Conservation (phyloP, 2,888 invertebrate species). For the Heterodera filipjevi region DNA sequence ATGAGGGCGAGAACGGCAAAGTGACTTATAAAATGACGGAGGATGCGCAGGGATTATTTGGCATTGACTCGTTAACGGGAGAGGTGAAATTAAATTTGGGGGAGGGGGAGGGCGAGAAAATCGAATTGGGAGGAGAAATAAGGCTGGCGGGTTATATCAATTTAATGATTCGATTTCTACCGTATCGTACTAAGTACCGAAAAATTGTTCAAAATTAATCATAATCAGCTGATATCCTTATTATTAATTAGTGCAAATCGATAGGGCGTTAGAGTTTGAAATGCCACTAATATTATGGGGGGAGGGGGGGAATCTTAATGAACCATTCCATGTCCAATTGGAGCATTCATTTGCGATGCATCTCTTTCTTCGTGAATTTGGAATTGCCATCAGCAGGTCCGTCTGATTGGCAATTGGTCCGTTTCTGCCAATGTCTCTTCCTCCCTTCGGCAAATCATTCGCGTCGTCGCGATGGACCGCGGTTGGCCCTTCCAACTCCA, state of each 20-base stretch:
- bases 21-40: conserved; percentile 77
- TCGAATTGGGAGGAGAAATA: too few relatives aligned
- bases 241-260: too few relatives aligned
- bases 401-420: conserved; percentile 19
- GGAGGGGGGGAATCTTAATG: too few relatives aligned
- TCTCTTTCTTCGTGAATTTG: too few relatives aligned
- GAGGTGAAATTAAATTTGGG: conserved; percentile 37
- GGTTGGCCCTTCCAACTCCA: conserved; percentile 38
- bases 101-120: too few relatives aligned
- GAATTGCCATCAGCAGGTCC: conserved; percentile 6
- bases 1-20: conserved; percentile 47
- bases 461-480: conserved; percentile 35
- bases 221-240: too few relatives aligned
- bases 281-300: too few relatives aligned
- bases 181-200: too few relatives aligned
- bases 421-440: neutral
- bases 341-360: neutral
- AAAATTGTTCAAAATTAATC: too few relatives aligned
- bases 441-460: conserved; percentile 16
- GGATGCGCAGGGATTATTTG: conserved; percentile 71
- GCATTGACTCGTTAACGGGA: conserved; percentile 49
- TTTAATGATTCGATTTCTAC: too few relatives aligned
- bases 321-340: neutral
- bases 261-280: too few relatives aligned
- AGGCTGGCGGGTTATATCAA: too few relatives aligned